A percentile compares a stretch with the other conserved stretches of the same genome.
Conservation (phyloP, 2,113 vertebrate genomes). For the Prionailurus viverrinus region DNA sequence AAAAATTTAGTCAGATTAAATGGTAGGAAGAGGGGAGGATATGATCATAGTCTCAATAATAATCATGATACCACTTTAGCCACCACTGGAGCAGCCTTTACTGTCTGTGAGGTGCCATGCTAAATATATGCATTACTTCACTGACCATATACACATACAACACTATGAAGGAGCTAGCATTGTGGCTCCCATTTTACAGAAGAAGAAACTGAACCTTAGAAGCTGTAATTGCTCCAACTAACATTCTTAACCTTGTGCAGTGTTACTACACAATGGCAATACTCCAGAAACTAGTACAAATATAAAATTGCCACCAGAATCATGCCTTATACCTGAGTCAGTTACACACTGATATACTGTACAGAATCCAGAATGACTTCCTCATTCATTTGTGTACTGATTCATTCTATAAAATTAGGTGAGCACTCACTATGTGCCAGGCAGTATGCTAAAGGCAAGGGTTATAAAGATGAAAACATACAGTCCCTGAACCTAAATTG, state of each 20-base stretch:
- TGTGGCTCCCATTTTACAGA: not conserved
- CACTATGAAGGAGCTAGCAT: not conserved
- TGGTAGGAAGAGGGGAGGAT: not conserved
- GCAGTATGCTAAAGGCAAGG: not conserved
- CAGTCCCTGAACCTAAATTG: not conserved
- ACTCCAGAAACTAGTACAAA: not conserved
- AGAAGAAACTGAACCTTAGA: not conserved
- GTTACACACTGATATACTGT: fast-evolving
- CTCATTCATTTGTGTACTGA: not conserved
- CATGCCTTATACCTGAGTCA: fast-evolving
- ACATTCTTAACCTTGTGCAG: not conserved
- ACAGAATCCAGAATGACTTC: not conserved
- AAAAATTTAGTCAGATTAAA: not conserved
- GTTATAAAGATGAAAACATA: not conserved
- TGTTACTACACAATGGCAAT: not conserved
- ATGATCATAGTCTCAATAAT: not conserved
- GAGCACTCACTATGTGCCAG: not conserved
- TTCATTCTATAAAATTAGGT: not conserved
- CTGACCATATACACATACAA: no score
- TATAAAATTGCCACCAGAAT: not conserved
- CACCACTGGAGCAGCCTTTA: not conserved
- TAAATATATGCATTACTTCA: not conserved
- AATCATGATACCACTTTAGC: no score
- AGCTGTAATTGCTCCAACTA: not conserved
- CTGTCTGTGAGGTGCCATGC: fast-evolving